A percentile compares a stretch with the other conserved stretches of the same genome.
phyloP scores from a whole-genome alignment of 1,140 invertebrate species.

The Antheraea pernyi region DNA sequence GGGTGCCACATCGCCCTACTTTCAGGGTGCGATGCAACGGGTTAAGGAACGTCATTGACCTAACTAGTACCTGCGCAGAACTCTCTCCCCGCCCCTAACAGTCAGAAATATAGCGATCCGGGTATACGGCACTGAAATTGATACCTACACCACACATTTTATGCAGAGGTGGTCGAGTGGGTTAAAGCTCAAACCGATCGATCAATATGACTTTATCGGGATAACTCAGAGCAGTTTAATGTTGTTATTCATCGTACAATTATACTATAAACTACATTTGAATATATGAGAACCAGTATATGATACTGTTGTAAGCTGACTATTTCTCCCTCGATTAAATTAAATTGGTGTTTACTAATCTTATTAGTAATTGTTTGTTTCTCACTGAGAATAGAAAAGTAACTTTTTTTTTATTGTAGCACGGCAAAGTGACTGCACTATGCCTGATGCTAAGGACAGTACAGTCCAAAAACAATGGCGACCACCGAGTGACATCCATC shows the following conservation, averaged over 20 bases:
- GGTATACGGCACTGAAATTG: constrained; percentile 29
- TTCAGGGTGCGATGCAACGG: constrained; percentile 61
- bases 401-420: no score
- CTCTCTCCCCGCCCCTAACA: constrained; percentile 17
- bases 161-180: constrained; percentile 17
- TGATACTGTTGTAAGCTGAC: no score
- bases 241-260: background rate
- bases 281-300: no score
- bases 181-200: constrained; percentile 17
- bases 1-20: constrained; percentile 47
- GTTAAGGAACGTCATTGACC: constrained; percentile 76
- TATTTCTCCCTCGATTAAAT: no score
- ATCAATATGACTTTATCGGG: constrained; percentile 19
- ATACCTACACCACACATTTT: constrained; percentile 12
- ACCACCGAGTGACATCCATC: no score
- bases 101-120: constrained; percentile 51
- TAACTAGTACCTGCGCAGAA: constrained; percentile 59
- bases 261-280: background rate
- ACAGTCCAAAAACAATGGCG: no score
- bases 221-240: background rate
- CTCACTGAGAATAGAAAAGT: no score
- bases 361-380: no score
- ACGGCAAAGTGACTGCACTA: no score
- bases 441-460: no score
- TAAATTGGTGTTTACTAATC: no score